Evolutionary conservation across 2,113 vertebrate genomes (phyloP), one percentile per base, ranked within the genome.

Genomic region (Caranx melampygus): DNA sequence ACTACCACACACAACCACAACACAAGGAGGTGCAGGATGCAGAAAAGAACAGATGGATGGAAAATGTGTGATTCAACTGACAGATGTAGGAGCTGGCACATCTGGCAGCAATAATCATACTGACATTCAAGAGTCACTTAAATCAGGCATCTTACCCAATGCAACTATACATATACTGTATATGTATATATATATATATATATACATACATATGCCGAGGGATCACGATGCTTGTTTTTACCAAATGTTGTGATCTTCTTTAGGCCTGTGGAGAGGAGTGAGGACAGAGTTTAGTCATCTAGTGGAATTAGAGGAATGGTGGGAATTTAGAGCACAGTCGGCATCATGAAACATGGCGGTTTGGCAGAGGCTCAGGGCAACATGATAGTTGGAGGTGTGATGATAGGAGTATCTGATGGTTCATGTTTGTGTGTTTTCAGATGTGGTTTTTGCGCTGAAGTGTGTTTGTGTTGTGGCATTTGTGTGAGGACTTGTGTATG

Each of bases 61-160:
- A 61, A 57, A 74, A 31, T 54, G 55, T 67, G 35, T 83, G 77
- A 81, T 74, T 85, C 75, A 60, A 34, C 49, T 51, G 35, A 78
- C 60, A 70, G 79, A 55, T 47, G 31, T 82, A 72, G 34, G 34
- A 83, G 66, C 60, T 26, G 61, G 74, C 57, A 81, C 84, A 84
- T 81, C 84, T 88, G 81, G 66, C 62, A 68, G 57, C 62, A 75
- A 64, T 82, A 70, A 82, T 79, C 78, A 81, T 51, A 35, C 35
- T 66, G 54, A 51, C 20, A 57, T 57, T 64, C 71, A 78, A 21
- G 8, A 60, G 45, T 62, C 55, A 54, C 45, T 58, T 62, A 54
- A 81, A 74, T 73, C 69, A 68, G 31, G 16, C 54, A n/a, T 65
- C 61, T 68, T 67, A 37, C 40, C 47, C 40, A 20, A 14, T 35